Evolutionary conservation across 1,140 invertebrate genomes (phyloP), one percentile per base, ranked within the genome.

Genomic region (Bombus cullumanus): DNA sequence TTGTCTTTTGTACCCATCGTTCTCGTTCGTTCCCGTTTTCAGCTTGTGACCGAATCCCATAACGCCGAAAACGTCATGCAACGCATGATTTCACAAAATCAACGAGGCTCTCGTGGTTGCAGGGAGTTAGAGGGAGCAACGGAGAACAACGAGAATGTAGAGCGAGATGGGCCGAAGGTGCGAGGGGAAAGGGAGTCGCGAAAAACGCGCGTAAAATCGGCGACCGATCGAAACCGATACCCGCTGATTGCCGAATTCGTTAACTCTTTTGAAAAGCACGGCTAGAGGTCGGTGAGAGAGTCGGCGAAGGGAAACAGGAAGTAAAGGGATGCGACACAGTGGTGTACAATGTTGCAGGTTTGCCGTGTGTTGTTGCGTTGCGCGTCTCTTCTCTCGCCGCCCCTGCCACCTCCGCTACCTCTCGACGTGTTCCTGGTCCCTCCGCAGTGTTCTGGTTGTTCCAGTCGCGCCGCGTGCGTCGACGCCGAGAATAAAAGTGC

Each of bases 211-310:
- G 74, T 75, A 43, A 89, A 86, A 87, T 90, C 84, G 87, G 72
- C 68, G 62, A 62, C 34, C 73, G 86, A 87, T 90, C 68, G 91
- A 89, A 92, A 93, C 90, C 89, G 93, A 94, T 93, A 92, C 83
- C 68, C 86, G 80, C 91, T 94, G 93, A 94, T 93, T 92, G 91
- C 83, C 89, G 87, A 93, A 93, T 93, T 92, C 91, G 92, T 92
- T 92, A 92, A 92, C 83, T 89, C 87, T 92, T 93, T 91, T 88
- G 78, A 81, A 79, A 69, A 66, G 59, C 28, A 66, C 83, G 76
- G 25, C 34, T 28, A 31, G 28, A 22, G 41, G 13, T 12, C 25
- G 37, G 34, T 12, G 41, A 18, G 83, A 12, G 34, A 28, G 34
- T 10, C 31, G n/a, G 57, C 8, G 62, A 69, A 34, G 86, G 53